Percentiles rank a stretch among this genome's conserved stretches.
phyloP scores from a whole-genome alignment of 2,888 invertebrate species.

The Taphrorychus bicolor region DNA sequence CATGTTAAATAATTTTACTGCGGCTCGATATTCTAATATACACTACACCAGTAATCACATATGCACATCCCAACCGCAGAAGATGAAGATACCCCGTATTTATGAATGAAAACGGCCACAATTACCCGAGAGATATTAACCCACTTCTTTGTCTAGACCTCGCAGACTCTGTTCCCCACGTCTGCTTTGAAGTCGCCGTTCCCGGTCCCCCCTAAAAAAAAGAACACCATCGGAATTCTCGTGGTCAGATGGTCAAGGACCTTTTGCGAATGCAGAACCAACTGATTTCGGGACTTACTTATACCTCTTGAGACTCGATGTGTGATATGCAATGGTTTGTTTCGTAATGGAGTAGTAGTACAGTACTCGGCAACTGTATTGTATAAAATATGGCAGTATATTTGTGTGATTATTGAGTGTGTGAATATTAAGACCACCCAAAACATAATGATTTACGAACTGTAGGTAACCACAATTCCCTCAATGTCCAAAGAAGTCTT shows the following conservation, averaged over 20 bases:
- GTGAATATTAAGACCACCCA: too few species aligned
- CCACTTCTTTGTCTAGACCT: slow-evolving; percentile 38
- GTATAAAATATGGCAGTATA: too few species aligned
- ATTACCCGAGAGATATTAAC: slow-evolving; percentile 34
- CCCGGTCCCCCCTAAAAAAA: slow-evolving; percentile 28
- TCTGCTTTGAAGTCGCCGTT: slow-evolving; percentile 26
- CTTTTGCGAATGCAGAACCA: slow-evolving; percentile 24
- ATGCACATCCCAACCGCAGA: slow-evolving; percentile 1
- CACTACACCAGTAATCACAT: background rate
- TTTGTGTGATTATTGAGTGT: too few species aligned
- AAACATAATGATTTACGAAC: too few species aligned
- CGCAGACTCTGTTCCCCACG: slow-evolving; percentile 26
- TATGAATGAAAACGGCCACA: slow-evolving; percentile 32
- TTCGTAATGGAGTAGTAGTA: too few species aligned
- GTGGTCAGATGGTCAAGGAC: slow-evolving; percentile 32
- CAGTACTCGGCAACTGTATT: too few species aligned
- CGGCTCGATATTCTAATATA: background rate
- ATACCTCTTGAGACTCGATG: too few species aligned
- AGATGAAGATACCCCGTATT: slow-evolving; percentile 20
- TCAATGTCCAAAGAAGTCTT: too few species aligned
- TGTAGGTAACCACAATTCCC: too few species aligned
- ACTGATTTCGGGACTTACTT: slow-evolving; percentile 12
- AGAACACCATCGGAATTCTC: slow-evolving; percentile 15
- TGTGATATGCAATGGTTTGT: too few species aligned
- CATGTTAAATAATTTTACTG: background rate